Evolutionary conservation across 2,797 vertebrate species (phyloP).

Genomic region (Gymnopithys bicolor): DNA sequence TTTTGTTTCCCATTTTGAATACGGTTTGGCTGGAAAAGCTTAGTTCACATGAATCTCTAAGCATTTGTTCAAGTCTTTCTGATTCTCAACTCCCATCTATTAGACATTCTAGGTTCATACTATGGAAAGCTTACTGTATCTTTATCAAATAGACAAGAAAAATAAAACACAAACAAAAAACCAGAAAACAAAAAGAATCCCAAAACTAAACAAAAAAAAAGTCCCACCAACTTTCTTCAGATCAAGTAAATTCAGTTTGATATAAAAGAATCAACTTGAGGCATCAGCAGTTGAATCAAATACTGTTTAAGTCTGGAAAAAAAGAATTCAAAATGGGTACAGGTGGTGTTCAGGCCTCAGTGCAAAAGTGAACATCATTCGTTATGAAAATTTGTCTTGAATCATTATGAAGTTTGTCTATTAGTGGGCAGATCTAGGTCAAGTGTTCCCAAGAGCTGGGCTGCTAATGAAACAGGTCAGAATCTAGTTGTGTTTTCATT

Average conservation of each 20-base stretch:
- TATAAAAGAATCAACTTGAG: background rate
- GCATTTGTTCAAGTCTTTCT: slow-evolving; percentile 13
- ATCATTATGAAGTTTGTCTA: slow-evolving; percentile 10
- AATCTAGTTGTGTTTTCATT: background rate
- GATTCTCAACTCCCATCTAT: background rate
- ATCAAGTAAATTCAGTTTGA: background rate
- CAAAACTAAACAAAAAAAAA: background rate
- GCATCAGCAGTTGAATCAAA: background rate
- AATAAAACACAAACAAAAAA: background rate
- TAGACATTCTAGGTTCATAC: background rate
- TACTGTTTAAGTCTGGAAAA: background rate
- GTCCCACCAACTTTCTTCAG: background rate
- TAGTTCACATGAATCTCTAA: slow-evolving; percentile 4
- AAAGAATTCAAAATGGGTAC: background rate
- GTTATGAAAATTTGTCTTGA: slow-evolving; percentile 32
- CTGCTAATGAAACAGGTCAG: slow-evolving; percentile 41
- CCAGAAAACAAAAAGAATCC: background rate
- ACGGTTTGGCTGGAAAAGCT: background rate
- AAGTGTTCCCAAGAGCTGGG: slow-evolving; percentile 21
- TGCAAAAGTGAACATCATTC: background rate
- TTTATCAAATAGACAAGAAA: background rate
- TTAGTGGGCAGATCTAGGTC: slow-evolving; percentile 46
- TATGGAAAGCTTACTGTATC: background rate
- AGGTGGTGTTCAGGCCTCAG: background rate
- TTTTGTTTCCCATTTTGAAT: background rate